A percentile compares a stretch with the other conserved stretches of the same genome.
These are phyloP conservation scores for Trogon melanurus DNA, from an alignment of 2,113 vertebrate genomes.

Conservation along the genomic window DNA sequence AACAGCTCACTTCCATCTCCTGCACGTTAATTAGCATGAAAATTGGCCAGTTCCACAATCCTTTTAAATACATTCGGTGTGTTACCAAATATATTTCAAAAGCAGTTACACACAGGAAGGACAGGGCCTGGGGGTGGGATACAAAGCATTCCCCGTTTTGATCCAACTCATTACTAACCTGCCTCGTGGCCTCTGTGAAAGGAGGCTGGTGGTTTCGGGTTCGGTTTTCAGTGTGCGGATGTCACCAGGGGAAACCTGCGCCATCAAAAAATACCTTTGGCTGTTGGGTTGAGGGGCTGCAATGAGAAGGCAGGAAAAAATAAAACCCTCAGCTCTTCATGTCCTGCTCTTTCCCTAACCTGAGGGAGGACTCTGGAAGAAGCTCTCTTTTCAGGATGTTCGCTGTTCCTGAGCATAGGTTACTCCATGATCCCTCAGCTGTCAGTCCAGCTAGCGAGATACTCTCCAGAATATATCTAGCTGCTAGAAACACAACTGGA, in stretches of 20 bases:
- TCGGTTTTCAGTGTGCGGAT: background rate
- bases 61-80: constrained; percentile 49
- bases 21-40: constrained; percentile 69
- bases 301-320: background rate
- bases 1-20: constrained; percentile 64
- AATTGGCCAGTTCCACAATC: constrained; percentile 65
- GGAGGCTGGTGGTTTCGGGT: background rate
- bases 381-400: background rate
- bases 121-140: background rate
- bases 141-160: constrained; percentile 15
- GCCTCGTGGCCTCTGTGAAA: background rate
- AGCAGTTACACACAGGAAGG: background rate
- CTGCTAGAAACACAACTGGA: background rate
- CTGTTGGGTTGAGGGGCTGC: background rate
- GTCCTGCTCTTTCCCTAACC: background rate
- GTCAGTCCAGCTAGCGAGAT: background rate
- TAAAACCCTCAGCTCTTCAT: background rate
- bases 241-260: background rate
- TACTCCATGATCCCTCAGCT: background rate
- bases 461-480: background rate
- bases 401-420: background rate
- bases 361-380: background rate
- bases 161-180: constrained; percentile 26
- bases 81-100: constrained; percentile 61
- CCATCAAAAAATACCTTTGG: background rate